Conservation (phyloP, 2,888 invertebrate genomes). For the Patella pellucida region DNA sequence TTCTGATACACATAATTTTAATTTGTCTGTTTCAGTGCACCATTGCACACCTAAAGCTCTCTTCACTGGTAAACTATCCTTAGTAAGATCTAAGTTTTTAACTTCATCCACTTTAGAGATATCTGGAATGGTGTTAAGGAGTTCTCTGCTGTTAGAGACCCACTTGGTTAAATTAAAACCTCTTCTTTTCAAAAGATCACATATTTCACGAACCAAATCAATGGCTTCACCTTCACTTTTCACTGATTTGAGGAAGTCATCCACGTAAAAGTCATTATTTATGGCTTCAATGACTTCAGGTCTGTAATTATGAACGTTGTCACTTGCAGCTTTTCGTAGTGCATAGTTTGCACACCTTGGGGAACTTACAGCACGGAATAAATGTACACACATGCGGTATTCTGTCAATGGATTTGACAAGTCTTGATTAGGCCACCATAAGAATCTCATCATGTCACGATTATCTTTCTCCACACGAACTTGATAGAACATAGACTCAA, state of each 20-base stretch:
- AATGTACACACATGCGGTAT: constrained; percentile 6
- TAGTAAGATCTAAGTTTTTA: constrained; percentile 14
- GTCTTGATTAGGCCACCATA: constrained; percentile 32
- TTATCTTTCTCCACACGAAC: constrained; percentile 30
- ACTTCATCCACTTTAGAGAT: constrained; percentile 11
- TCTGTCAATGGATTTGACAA: background rate
- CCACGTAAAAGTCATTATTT: constrained; percentile 29
- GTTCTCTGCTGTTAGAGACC: constrained; percentile 18
- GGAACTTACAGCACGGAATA: background rate
- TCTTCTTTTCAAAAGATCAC: constrained; percentile 13
- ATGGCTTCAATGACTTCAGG: constrained; percentile 8
- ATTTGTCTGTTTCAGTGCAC: constrained; percentile 9
- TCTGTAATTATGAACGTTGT: background rate
- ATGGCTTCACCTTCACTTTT: constrained; percentile 14
- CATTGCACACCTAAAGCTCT: constrained; percentile 26
- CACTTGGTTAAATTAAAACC: constrained; percentile 28
- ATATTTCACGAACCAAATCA: constrained; percentile 18
- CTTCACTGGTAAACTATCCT: constrained; percentile 18
- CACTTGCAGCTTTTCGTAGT: constrained; percentile 1
- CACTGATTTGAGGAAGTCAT: constrained; percentile 32
- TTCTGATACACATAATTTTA: constrained; percentile 1
- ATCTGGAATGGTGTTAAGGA: constrained; percentile 20
- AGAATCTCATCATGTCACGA: constrained; percentile 29
- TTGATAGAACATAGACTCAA: constrained; percentile 37
- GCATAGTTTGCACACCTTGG: constrained; percentile 11